A percentile compares a stretch with the other conserved stretches of the same genome.
Conservation (phyloP, 2,113 vertebrate species). For the Corythoichthys haematopterus region DNA sequence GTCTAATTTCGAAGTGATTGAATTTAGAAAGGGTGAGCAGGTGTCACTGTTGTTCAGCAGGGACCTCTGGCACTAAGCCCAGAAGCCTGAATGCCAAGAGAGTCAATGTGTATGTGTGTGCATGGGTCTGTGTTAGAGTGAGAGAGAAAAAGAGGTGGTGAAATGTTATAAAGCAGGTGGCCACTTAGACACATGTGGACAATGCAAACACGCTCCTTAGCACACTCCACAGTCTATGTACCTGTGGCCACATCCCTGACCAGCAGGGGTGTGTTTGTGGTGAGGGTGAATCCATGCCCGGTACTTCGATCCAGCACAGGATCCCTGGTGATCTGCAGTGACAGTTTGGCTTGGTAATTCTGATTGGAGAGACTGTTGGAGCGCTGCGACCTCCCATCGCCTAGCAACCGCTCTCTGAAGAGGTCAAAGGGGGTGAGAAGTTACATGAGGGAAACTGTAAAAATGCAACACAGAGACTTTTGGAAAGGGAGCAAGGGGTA, state of each 20-base stretch:
- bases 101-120: constrained; percentile 9
- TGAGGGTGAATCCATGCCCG: constrained; percentile 85
- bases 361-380: constrained; percentile 69
- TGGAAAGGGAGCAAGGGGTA: neutral
- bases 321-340: constrained; percentile 83
- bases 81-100: constrained; percentile 41
- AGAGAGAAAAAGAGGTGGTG: neutral
- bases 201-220: neutral
- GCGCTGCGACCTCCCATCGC: constrained; percentile 67
- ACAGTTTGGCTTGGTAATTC: constrained; percentile 75
- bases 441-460: constrained; percentile 18
- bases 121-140: neutral
- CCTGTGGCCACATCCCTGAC: constrained; percentile 86
- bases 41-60: constrained; percentile 55
- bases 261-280: constrained; percentile 79
- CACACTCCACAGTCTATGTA: constrained; percentile 43
- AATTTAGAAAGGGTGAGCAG: constrained; percentile 59
- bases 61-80: constrained; percentile 50
- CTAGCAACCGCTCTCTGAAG: constrained; percentile 75
- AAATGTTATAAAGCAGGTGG: constrained; percentile 39
- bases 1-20: constrained; percentile 52
- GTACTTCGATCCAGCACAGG: constrained; percentile 76
- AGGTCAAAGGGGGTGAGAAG: constrained; percentile 28
- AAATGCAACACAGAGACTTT: neutral
- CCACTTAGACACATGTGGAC: constrained; percentile 29